Percentiles rank a stretch among this genome's conserved stretches.
These are phyloP conservation scores for Crocuta crocuta DNA, from an alignment of 2,113 vertebrate genomes.

Conservation along the genomic window DNA sequence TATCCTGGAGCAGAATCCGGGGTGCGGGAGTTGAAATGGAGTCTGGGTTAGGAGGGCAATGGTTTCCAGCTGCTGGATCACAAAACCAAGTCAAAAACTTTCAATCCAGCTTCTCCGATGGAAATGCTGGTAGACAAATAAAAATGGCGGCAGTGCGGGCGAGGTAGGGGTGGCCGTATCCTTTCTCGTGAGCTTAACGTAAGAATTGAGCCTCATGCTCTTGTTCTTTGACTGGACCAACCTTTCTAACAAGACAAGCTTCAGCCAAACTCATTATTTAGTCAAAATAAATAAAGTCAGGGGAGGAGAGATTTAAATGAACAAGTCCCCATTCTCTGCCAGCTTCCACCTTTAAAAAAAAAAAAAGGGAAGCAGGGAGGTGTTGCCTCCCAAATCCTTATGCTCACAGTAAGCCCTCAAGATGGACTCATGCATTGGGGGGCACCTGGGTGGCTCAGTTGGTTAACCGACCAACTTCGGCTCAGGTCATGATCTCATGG, in stretches of 20 bases:
- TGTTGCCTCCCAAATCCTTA: background rate
- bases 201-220: background rate
- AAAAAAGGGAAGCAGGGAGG: too few relatives aligned
- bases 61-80: background rate
- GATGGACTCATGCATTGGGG: too few relatives aligned
- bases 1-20: background rate
- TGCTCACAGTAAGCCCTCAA: background rate
- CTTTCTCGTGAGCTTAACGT: background rate
- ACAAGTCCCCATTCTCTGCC: background rate
- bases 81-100: background rate
- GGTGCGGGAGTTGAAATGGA: background rate
- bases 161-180: accelerated
- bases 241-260: background rate
- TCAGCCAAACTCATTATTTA: background rate
- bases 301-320: background rate
- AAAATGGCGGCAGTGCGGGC: background rate
- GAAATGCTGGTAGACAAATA: background rate
- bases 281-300: background rate
- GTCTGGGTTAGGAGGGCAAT: background rate
- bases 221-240: background rate
- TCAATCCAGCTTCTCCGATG: background rate
- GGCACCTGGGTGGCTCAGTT: too few relatives aligned
- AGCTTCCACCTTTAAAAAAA: background rate
- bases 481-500: too few relatives aligned
- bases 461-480: too few relatives aligned